Conservation (phyloP, 2,797 vertebrate species). For the Diceros bicornis region DNA sequence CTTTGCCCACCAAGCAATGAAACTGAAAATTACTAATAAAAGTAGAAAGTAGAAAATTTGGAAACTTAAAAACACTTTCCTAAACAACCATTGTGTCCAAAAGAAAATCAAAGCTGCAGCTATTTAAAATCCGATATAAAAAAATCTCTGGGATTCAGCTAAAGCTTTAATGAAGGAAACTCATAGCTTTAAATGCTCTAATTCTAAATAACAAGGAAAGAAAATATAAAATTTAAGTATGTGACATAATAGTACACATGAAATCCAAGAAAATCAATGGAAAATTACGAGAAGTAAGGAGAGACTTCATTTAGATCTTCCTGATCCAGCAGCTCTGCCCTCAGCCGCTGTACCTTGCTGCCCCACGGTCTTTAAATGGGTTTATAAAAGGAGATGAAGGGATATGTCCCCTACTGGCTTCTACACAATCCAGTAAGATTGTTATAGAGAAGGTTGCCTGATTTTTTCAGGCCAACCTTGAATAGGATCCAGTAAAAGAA, state of each 20-base stretch:
- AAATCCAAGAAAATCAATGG: background rate
- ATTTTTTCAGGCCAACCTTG: conserved; percentile 48
- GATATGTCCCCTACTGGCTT: background rate
- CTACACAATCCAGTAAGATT: background rate
- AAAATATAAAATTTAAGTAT: conserved; percentile 49
- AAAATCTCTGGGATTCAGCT: background rate
- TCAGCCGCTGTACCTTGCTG: background rate
- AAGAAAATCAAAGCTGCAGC: conserved; percentile 48
- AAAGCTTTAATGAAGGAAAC: conserved; percentile 44
- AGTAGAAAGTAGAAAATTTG: conserved; percentile 7
- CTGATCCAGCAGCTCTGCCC: background rate
- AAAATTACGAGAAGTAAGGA: background rate
- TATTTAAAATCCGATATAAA: conserved; percentile 28
- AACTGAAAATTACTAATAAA: conserved; percentile 56
- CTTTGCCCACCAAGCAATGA: background rate
- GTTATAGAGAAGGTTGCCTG: background rate
- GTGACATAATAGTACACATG: background rate
- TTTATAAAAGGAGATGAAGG: conserved; percentile 12
- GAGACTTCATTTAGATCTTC: background rate
- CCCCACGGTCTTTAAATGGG: background rate
- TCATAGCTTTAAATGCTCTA: conserved; percentile 13
- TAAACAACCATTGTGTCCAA: conserved; percentile 13
- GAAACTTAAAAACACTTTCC: conserved; percentile 20
- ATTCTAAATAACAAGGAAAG: conserved; percentile 41
- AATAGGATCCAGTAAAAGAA: conserved; percentile 30